Base-by-base conservation (phyloP, 1,140 invertebrate species). In the Streblospio benedicti region DNA sequence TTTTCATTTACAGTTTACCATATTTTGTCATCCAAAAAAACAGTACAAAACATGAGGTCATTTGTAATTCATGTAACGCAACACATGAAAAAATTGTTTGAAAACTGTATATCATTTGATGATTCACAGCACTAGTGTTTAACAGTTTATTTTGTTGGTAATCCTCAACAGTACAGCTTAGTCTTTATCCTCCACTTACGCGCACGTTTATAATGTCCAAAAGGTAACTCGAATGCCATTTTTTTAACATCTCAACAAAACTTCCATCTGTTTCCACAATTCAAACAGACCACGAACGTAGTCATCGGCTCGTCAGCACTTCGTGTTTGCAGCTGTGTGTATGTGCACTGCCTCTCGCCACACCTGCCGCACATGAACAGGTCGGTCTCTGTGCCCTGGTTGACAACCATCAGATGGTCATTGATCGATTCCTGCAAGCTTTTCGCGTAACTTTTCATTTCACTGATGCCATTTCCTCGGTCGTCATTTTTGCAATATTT, bases 271-370 rank as follows among this genome's bases (percentile, higher is more conserved):
- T 99, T 93, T 33, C 96, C 96, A 81, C 96, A 99, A 71, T 89
- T 86, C 76, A 96, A 96, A 79, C 96, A 99, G 66, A 93, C 82
- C 18, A 97, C 93, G 81, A 99, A 99, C 1, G 96, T 99, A 31
- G 96, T 99, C 96, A 99, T 99, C 55, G 96, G 96, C 85, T 99
- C 96, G 85, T 99, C 96, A 73, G 96, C 91, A 72, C 91, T 95
- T 75, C 96, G 86, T 1, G 96, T 99, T 79, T 99, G 96, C 32
- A 99, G 83, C 83, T 97, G 85, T 41, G 93, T 97, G 76, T 96
- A 97, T 44, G 92, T 94, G 79, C 91, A 94, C 74, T 95, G 92
- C 63, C 89, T 85, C 76, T 95, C 69, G n/a, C 66, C 64, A 65
- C 78, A 80, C 68, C 73, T 76, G 28, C 71, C 92, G 79, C 97